Percentiles rank a stretch among this genome's conserved stretches.
These are phyloP conservation scores for Propithecus deckenii DNA, from an alignment of 2,797 vertebrate genomes.

Conservation along the genomic window DNA sequence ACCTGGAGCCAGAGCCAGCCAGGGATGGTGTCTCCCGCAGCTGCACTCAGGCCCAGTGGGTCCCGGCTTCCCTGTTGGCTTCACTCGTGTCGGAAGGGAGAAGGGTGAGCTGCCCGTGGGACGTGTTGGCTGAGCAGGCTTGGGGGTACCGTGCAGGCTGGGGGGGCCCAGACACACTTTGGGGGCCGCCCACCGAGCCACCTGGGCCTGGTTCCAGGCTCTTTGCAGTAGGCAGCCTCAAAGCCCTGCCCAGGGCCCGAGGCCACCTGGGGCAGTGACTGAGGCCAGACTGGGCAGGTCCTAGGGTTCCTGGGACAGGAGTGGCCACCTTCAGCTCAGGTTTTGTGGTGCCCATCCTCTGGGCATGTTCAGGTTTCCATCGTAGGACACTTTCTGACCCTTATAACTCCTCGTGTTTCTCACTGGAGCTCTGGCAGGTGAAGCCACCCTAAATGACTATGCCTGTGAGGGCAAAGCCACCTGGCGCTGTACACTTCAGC, in stretches of 20 bases:
- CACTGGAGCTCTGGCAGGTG: neutral
- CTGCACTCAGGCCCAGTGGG: neutral
- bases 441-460: neutral
- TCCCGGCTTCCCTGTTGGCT: neutral
- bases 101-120: neutral
- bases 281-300: neutral
- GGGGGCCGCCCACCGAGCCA: neutral
- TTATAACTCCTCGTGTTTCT: neutral
- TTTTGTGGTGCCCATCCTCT: neutral
- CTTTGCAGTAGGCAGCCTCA: neutral
- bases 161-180: neutral
- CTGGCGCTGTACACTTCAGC: neutral
- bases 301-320: neutral
- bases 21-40: neutral
- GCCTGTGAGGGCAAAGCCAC: neutral
- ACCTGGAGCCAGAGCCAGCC: neutral
- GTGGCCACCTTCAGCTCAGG: neutral
- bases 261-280: neutral
- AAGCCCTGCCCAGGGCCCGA: neutral
- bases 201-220: neutral
- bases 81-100: neutral
- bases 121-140: neutral
- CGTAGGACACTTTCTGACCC: neutral
- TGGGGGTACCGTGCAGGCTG: neutral
- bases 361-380: neutral